Evolutionary conservation across 2,888 invertebrate species (phyloP), one percentile per base, ranked within the genome.

Genomic region (Ophion ventricosus): DNA sequence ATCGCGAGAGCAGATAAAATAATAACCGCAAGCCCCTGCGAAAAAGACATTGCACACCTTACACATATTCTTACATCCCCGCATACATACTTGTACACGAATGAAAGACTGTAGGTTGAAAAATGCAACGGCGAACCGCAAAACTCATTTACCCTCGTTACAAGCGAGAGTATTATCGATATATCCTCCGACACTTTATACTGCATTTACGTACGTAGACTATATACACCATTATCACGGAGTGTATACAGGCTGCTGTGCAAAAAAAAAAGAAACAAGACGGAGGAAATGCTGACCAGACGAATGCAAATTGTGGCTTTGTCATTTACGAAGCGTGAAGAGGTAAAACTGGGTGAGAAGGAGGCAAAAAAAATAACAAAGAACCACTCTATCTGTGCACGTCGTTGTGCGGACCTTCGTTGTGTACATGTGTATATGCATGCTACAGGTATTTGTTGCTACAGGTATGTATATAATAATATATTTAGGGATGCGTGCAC

Each of bases 141-240:
- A 85, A 87, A 87, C 86, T 87, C 87, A 87, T 87, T 87, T 87
- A 82, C 84, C 81, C 87, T 84, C 86, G 86, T 87, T 87, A 87
- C 79, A 75, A 82, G 75, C 69, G 35, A 79, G 75, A 67, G 29
- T 82, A 84, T 84, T 84, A 82, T 84, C 81, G 84, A 84, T 82
- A 43, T 66, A 76, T 70, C 56, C 26, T 10, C 49, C 11, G 49
- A 78, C 61, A 61, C 64, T 35, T 23, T 29, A 26, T 59, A 25
- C 49, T 17, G 10, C 23, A 54, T 56, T 26, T 63, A 57, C 57
- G 54, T 43, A 66, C 25, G 61, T 49, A 63, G 29, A 77, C 64
- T 74, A 82, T 74, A 78, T 40, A 72, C 64, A 66, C 61, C 29
- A 78, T 70, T 66, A 29, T 40, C 14, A n/a, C 25, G 66, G 20